Conservation (phyloP, 2,113 vertebrate genomes). For the Maccullochella peelii region DNA sequence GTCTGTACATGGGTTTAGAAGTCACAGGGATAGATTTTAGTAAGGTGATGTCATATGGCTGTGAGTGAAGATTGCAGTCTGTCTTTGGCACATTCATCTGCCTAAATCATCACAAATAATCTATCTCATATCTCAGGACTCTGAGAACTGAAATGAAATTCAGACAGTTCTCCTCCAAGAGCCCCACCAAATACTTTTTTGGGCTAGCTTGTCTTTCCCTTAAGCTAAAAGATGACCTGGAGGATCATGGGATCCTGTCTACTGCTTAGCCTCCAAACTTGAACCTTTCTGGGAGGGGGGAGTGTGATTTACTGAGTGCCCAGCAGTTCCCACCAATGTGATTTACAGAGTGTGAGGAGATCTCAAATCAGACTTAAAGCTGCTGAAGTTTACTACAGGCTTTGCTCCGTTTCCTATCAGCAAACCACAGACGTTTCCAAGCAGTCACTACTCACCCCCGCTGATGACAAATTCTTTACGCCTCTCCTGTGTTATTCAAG, state of each 20-base stretch:
- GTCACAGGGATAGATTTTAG: background rate
- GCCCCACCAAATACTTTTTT: background rate
- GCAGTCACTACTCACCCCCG: constrained; percentile 16
- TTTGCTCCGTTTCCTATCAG: constrained; percentile 43
- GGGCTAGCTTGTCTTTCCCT: constrained; percentile 20
- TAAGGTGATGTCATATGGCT: background rate
- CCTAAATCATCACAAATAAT: constrained; percentile 20
- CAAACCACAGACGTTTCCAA: constrained; percentile 30
- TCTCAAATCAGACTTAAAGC: constrained; percentile 43
- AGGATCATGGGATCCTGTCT: constrained; percentile 47
- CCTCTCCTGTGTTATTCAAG: constrained; percentile 37
- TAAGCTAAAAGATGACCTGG: constrained; percentile 32
- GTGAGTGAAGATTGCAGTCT: background rate
- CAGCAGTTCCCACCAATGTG: constrained; percentile 33
- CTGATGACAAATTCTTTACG: constrained; percentile 39
- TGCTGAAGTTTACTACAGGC: constrained; percentile 42
- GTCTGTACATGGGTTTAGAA: background rate
- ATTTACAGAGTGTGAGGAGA: constrained; percentile 60
- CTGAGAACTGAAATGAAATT: constrained; percentile 34
- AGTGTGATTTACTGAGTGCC: constrained; percentile 58
- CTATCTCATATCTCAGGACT: constrained; percentile 19
- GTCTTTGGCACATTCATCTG: background rate
- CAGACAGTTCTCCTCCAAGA: background rate
- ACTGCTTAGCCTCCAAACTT: constrained; percentile 60
- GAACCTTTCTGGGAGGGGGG: constrained; percentile 21